Evolutionary conservation across 92 coral and sea anemone genomes (phyloP).

Genomic region (Zoanthus sociatus): DNA sequence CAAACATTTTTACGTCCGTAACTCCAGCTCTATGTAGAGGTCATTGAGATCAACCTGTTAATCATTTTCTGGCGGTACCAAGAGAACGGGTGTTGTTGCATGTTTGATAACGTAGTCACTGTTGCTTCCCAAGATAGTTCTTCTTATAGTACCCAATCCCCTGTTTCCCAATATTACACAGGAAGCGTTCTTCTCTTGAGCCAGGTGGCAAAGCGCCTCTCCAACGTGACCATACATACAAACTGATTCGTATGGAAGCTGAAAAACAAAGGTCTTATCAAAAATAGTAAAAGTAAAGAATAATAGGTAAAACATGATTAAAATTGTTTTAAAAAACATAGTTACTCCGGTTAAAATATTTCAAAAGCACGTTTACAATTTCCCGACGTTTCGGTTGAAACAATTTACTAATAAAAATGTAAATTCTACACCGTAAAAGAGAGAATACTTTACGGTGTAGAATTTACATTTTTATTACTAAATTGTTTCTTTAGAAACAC

Average conservation of each 20-base stretch:
- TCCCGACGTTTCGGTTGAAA: too few relatives aligned
- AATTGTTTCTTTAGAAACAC: too few relatives aligned
- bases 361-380: too few relatives aligned
- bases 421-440: too few relatives aligned
- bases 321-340: too few relatives aligned
- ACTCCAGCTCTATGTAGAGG: too few relatives aligned
- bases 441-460: too few relatives aligned
- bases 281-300: background rate
- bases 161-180: constrained; percentile 40
- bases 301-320: too few relatives aligned
- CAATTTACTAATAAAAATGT: too few relatives aligned
- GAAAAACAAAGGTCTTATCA: background rate
- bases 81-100: constrained; percentile 20
- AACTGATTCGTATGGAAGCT: constrained; percentile 35
- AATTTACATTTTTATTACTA: too few relatives aligned
- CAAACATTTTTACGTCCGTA: background rate
- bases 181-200: constrained; percentile 4
- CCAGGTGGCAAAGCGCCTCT: constrained; percentile 36
- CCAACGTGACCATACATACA: constrained; percentile 45
- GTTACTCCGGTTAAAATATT: too few relatives aligned
- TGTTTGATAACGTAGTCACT: constrained; percentile 38
- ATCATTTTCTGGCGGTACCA: constrained; percentile 4
- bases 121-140: constrained; percentile 31
- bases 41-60: background rate
- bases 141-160: constrained; percentile 5